Conservation (phyloP, 2,797 vertebrate genomes). For the Chaetodon trifasciatus region DNA sequence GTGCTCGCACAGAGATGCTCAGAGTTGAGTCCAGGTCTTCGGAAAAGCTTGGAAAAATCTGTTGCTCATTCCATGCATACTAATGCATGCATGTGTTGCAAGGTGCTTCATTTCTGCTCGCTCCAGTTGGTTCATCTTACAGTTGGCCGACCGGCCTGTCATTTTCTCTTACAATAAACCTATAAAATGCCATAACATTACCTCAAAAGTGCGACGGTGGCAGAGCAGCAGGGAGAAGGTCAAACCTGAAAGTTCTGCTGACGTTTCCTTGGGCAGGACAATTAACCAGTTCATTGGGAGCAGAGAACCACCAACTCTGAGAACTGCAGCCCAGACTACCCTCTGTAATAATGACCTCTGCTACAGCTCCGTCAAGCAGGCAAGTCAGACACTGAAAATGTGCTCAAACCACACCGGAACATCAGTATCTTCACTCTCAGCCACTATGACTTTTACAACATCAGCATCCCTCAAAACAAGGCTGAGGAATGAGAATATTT, state of each 20-base stretch:
- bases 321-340: background rate
- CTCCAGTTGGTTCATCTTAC: slow-evolving; percentile 53
- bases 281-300: slow-evolving; percentile 9
- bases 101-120: slow-evolving; percentile 44
- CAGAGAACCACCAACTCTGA: slow-evolving; percentile 26
- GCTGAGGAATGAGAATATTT: slow-evolving; percentile 27
- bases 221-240: slow-evolving; percentile 50
- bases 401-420: slow-evolving; percentile 30
- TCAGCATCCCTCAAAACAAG: slow-evolving; percentile 31
- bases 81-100: slow-evolving; percentile 61
- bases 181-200: slow-evolving; percentile 59
- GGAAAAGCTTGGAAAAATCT: slow-evolving; percentile 39
- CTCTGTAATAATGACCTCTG: background rate
- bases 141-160: slow-evolving; percentile 44
- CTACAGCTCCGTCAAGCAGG: slow-evolving; percentile 12
- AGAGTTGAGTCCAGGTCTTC: slow-evolving; percentile 46
- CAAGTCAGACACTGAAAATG: slow-evolving; percentile 14
- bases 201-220: slow-evolving; percentile 46
- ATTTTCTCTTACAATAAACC: slow-evolving; percentile 60
- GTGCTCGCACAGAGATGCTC: slow-evolving; percentile 32
- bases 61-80: slow-evolving; percentile 67
- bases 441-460: slow-evolving; percentile 28
- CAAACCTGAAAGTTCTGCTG: slow-evolving; percentile 50
- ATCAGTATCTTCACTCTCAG: slow-evolving; percentile 25
- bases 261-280: slow-evolving; percentile 44